Conservation (phyloP, 2,797 vertebrate genomes). For the Sylvilagus floridanus region DNA sequence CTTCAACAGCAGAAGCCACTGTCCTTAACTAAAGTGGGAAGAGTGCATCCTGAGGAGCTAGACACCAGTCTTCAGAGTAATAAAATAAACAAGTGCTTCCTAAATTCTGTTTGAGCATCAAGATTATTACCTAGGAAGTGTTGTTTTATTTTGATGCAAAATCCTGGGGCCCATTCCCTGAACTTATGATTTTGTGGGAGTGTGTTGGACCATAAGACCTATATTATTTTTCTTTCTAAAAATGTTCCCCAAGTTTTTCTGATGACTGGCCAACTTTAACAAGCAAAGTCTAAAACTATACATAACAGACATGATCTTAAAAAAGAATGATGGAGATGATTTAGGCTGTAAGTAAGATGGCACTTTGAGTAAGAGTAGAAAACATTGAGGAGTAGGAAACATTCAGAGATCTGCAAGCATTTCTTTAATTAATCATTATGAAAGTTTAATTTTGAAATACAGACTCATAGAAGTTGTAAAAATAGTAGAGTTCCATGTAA, state of each 20-base stretch:
- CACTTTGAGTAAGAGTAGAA: neutral
- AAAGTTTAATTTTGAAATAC: neutral
- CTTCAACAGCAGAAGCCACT: neutral
- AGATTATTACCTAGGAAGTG: neutral
- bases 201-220: neutral
- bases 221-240: neutral
- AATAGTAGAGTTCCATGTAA: neutral
- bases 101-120: neutral
- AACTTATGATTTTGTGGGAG: neutral
- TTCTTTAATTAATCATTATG: neutral
- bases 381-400: neutral
- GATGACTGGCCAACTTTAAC: neutral
- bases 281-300: neutral
- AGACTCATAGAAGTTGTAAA: slow-evolving; percentile 17
- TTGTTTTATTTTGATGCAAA: neutral
- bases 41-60: neutral
- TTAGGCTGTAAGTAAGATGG: neutral
- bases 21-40: neutral
- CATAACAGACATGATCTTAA: neutral
- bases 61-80: neutral
- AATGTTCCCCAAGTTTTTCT: slow-evolving; percentile 8
- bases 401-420: neutral
- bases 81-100: neutral
- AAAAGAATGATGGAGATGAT: neutral
- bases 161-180: neutral